A percentile compares a stretch with the other conserved stretches of the same genome.
Evolutionary conservation across 2,113 vertebrate genomes (phyloP).

Genomic region (Brachypteracias leptosomus): DNA sequence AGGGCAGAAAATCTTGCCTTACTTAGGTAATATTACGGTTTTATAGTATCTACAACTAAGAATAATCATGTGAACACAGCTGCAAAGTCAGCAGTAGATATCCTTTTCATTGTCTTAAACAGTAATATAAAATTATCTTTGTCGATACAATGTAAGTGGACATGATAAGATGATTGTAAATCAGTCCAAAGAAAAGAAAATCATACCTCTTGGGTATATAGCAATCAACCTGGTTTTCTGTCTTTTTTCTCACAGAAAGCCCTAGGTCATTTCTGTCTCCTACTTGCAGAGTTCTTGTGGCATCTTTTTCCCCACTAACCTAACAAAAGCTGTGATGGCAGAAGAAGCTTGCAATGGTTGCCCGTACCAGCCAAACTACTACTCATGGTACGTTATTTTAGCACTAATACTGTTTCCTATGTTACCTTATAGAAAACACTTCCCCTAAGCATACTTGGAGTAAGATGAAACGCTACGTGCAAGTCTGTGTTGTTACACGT

Average conservation of each 20-base stretch:
- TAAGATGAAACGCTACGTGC: background rate
- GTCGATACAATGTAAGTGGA: background rate
- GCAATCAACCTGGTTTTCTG: background rate
- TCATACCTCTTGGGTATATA: background rate
- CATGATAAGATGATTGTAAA: background rate
- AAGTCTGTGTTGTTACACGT: background rate
- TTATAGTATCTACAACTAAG: background rate
- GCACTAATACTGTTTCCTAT: background rate
- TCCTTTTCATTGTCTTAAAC: background rate
- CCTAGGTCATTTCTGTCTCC: background rate
- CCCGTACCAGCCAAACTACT: background rate
- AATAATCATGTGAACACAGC: background rate
- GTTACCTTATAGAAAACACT: background rate
- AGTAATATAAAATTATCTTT: background rate
- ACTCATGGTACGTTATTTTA: background rate
- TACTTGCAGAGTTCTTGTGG: accelerated
- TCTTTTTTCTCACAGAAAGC: background rate
- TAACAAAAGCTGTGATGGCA: background rate
- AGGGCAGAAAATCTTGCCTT: background rate
- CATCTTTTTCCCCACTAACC: background rate
- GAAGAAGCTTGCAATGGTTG: background rate
- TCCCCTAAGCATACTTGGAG: background rate
- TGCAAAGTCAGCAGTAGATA: background rate
- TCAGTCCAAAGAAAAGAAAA: background rate
- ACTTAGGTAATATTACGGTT: background rate